phyloP scores from a whole-genome alignment of 2,113 vertebrate species.

The Steatornis caripensis region DNA sequence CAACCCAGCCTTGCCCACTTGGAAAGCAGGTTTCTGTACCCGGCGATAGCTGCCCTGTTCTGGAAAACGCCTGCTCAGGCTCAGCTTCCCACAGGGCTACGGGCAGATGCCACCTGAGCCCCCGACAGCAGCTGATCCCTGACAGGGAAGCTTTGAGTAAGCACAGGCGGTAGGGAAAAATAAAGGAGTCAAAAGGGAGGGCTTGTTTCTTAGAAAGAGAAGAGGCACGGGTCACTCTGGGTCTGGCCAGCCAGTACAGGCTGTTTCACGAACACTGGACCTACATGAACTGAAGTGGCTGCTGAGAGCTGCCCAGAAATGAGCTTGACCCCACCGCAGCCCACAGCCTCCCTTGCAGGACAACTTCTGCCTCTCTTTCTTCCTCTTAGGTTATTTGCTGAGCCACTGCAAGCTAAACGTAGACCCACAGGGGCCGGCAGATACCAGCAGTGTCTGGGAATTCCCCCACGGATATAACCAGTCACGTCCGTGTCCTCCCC shows the following conservation, averaged over 20 bases:
- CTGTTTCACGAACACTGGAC: neutral
- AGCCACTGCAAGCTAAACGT: neutral
- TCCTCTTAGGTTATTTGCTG: neutral
- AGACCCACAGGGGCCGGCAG: neutral
- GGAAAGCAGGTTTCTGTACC: neutral
- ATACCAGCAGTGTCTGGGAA: neutral
- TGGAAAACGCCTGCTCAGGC: neutral
- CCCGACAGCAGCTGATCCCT: neutral
- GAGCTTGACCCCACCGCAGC: accelerated
- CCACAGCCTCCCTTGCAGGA: neutral
- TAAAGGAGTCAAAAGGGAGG: neutral
- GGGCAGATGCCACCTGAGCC: neutral
- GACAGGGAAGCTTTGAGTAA: neutral
- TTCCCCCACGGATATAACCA: neutral
- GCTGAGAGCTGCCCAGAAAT: neutral
- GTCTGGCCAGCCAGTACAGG: neutral
- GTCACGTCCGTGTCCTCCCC: neutral
- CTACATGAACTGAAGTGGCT: neutral
- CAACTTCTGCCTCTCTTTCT: neutral
- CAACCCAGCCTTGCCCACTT: conserved; percentile 21
- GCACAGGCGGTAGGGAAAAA: neutral
- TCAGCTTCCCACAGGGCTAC: neutral
- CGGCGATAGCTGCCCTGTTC: neutral
- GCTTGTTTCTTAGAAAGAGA: conserved; percentile 3
- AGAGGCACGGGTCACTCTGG: neutral